Percentiles rank a stretch among this genome's conserved stretches.
phyloP scores from a whole-genome alignment of 23 tunicate genomes.

The Styela plicata region DNA sequence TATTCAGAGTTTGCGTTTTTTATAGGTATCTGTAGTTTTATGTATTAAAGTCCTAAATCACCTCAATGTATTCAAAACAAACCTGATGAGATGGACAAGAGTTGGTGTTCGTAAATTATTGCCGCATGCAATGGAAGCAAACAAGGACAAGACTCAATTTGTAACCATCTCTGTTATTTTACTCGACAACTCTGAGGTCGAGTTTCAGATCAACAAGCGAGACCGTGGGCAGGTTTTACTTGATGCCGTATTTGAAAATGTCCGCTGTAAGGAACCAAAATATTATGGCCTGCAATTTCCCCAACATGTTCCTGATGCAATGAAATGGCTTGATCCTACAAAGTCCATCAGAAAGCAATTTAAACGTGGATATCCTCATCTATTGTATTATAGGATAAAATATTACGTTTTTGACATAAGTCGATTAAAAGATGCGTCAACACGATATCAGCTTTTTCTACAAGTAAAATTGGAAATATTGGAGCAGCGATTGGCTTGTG shows the following conservation, averaged over 20 bases:
- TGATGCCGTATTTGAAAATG: constrained; percentile 62
- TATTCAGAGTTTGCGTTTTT: no score
- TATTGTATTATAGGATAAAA: constrained; percentile 76
- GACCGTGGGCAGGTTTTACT: constrained; percentile 86
- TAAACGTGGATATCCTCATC: constrained; percentile 86
- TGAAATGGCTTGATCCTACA: constrained; percentile 89
- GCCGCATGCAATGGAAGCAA: constrained; percentile 26
- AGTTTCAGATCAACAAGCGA: constrained; percentile 77
- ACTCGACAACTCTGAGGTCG: constrained; percentile 75
- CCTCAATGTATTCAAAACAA: not conserved
- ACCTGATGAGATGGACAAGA: constrained; percentile 23
- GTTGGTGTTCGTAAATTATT: constrained; percentile 13
- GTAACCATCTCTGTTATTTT: constrained; percentile 74
- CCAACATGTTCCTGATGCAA: constrained; percentile 78
- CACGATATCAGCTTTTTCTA: constrained; percentile 71
- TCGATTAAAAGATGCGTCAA: constrained; percentile 74
- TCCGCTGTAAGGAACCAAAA: constrained; percentile 54
- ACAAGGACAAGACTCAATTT: constrained; percentile 10
- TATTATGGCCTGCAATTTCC: constrained; percentile 95
- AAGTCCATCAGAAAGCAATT: constrained; percentile 93
- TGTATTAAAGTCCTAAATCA: not conserved
- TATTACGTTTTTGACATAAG: constrained; percentile 66
- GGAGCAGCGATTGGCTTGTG: constrained; percentile 59
- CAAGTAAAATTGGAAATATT: constrained; percentile 80
- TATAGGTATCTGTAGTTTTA: not conserved